A percentile compares a stretch with the other conserved stretches of the same genome.
phyloP scores from a whole-genome alignment of 2,888 invertebrate genomes.

The Monoplex corrugatus region DNA sequence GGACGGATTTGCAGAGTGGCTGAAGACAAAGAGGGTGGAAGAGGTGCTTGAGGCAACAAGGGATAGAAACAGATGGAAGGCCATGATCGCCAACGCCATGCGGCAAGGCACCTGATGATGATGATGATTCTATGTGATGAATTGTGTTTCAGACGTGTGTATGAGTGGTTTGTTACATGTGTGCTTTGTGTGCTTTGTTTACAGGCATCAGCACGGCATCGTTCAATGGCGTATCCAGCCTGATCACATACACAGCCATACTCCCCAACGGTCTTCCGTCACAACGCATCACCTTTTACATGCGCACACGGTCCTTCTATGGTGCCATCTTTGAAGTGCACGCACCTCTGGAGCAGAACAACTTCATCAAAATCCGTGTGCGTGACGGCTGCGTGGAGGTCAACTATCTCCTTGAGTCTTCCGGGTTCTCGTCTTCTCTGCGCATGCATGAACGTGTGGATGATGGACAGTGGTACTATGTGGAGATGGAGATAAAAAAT shows the following conservation, averaged over 20 bases:
- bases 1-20: no score
- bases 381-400: slow-evolving; percentile 63
- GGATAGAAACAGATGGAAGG: no score
- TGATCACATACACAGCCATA: slow-evolving; percentile 85
- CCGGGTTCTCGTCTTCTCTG: slow-evolving; percentile 45
- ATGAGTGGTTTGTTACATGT: no score
- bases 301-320: slow-evolving; percentile 83
- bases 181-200: no score
- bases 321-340: slow-evolving; percentile 89
- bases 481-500: slow-evolving; percentile 48
- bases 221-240: slow-evolving; percentile 89
- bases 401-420: slow-evolving; percentile 61
- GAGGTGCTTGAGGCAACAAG: no score
- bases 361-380: slow-evolving; percentile 65
- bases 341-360: slow-evolving; percentile 50
- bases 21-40: no score
- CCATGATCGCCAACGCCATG: no score
- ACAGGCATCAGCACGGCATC: slow-evolving; percentile 90
- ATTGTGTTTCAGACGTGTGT: no score
- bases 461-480: slow-evolving; percentile 66
- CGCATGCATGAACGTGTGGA: slow-evolving; percentile 56
- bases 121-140: no score
- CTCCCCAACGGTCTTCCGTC: slow-evolving; percentile 85
- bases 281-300: slow-evolving; percentile 79
- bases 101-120: no score